These are phyloP conservation scores for Hyaena hyaena DNA, from an alignment of 2,113 vertebrate genomes.

Conservation along the genomic window DNA sequence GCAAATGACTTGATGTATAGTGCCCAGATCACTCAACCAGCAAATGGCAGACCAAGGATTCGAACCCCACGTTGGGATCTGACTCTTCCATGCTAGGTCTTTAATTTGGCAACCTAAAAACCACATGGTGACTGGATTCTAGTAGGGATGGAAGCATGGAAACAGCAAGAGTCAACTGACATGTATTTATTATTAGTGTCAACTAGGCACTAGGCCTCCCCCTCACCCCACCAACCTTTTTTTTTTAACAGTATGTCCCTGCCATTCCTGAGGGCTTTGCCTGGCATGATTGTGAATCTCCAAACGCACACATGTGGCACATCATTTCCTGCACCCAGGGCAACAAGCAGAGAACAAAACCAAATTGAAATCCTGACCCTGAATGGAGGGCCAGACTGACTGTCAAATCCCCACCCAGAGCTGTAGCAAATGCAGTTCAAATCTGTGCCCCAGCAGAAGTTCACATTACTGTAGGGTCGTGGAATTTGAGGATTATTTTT, in stretches of 20 bases:
- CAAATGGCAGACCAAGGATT: constrained; percentile 70
- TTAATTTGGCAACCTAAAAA: not conserved
- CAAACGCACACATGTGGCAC: not conserved
- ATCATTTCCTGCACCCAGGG: not conserved
- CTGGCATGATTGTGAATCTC: not conserved
- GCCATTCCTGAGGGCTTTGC: not conserved
- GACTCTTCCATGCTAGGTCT: not conserved
- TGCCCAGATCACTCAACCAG: constrained; percentile 44
- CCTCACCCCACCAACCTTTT: no score
- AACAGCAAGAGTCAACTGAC: not conserved
- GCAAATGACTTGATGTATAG: constrained; percentile 3
- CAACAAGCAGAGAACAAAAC: not conserved
- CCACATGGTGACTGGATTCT: not conserved
- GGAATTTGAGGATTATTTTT: not conserved
- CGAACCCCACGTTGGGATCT: not conserved
- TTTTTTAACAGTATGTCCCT: not conserved
- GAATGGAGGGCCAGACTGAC: not conserved
- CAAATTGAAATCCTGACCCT: not conserved
- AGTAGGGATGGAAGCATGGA: not conserved
- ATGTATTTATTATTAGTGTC: not conserved
- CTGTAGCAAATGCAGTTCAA: not conserved
- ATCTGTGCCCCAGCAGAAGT: not conserved
- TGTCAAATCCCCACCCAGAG: not conserved
- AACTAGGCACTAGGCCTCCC: not conserved
- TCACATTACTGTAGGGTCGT: not conserved